phyloP scores from a whole-genome alignment of 2,888 invertebrate genomes.

The Nomada ferruginata region DNA sequence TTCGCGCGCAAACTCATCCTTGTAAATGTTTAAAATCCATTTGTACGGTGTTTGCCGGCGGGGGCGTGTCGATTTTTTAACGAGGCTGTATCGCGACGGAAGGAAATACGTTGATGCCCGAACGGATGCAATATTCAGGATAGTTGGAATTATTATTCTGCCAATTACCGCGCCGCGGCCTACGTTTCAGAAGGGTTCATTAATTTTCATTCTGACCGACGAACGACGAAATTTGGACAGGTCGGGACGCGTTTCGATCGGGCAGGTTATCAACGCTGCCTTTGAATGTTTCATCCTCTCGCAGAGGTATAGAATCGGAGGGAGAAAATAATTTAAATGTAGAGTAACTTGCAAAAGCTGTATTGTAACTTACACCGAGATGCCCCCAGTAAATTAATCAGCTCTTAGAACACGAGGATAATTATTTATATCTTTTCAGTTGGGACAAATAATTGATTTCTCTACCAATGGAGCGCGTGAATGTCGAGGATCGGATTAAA shows the following conservation, averaged over 20 bases:
- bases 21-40: slow-evolving; percentile 40
- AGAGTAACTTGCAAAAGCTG: not conserved
- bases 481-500: too few species aligned
- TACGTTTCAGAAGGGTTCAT: slow-evolving; percentile 4
- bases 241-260: not conserved
- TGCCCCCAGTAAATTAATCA: too few species aligned
- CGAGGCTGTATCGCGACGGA: not conserved
- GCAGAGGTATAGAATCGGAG: too few species aligned
- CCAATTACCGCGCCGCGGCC: not conserved
- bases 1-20: slow-evolving; percentile 23
- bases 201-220: slow-evolving; percentile 12
- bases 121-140: slow-evolving; percentile 21
- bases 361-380: too few species aligned
- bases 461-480: too few species aligned
- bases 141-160: slow-evolving; percentile 20
- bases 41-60: slow-evolving; percentile 13
- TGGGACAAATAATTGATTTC: too few species aligned
- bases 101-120: not conserved
- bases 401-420: too few species aligned
- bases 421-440: too few species aligned
- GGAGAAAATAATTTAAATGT: not conserved
- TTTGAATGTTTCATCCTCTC: too few species aligned
- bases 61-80: slow-evolving; percentile 20
- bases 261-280: not conserved
- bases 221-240: not conserved